These are phyloP conservation scores for Gonatopus flavifemur DNA, from an alignment of 1,140 invertebrate genomes.

Conservation along the genomic window DNA sequence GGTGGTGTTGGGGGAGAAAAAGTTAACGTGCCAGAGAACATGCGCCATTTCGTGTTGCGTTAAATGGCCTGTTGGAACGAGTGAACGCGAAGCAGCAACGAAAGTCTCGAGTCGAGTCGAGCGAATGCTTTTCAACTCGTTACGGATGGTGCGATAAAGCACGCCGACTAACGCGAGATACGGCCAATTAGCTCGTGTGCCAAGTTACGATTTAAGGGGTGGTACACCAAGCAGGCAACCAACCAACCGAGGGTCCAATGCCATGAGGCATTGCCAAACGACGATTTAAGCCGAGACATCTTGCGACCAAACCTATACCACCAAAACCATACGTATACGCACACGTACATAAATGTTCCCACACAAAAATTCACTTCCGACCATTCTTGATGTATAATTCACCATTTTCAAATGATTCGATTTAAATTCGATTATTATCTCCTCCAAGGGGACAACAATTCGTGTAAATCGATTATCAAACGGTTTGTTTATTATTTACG, in stretches of 20 bases:
- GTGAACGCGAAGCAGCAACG: not conserved
- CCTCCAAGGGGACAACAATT: too few relatives aligned
- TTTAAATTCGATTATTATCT: too few relatives aligned
- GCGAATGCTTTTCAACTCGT: conserved; percentile 39
- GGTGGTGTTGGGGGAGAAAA: conserved; percentile 12
- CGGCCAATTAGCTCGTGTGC: conserved; percentile 50
- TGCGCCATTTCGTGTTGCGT: conserved; percentile 15
- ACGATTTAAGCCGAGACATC: conserved; percentile 31
- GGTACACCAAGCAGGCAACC: not conserved
- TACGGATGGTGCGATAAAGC: conserved; percentile 48
- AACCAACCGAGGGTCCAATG: too few relatives aligned
- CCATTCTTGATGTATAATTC: too few relatives aligned
- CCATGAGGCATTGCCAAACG: conserved; percentile 37
- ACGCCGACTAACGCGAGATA: conserved; percentile 40
- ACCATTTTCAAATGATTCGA: too few relatives aligned
- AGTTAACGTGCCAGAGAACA: conserved; percentile 9
- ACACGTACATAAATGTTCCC: too few relatives aligned
- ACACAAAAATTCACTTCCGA: too few relatives aligned
- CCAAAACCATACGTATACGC: too few relatives aligned
- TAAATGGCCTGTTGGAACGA: conserved; percentile 19
- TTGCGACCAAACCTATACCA: too few relatives aligned
- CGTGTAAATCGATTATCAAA: too few relatives aligned
- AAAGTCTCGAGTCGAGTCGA: too few relatives aligned
- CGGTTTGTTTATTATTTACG: too few relatives aligned
- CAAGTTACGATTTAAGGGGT: conserved; percentile 41